Evolutionary conservation across 1,140 invertebrate genomes (phyloP).

Genomic region (Apocrypta bakeri): DNA sequence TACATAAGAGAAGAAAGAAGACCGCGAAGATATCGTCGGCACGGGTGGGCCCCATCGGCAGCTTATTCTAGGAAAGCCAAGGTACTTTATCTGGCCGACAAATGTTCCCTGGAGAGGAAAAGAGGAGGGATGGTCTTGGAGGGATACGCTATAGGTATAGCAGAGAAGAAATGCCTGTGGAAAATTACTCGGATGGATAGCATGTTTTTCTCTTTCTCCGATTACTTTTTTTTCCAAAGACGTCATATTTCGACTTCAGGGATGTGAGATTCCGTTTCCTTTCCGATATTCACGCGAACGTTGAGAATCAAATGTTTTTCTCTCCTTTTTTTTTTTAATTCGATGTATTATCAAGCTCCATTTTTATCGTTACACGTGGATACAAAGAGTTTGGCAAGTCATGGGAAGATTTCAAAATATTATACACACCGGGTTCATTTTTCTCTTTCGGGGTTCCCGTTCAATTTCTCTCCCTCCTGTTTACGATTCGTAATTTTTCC

Average conservation of each 20-base stretch:
- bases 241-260: neutral
- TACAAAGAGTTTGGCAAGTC: too few relatives aligned
- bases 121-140: neutral
- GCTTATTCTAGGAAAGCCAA: slow-evolving; percentile 33
- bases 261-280: too few relatives aligned
- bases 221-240: neutral
- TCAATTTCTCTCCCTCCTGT: neutral
- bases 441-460: neutral
- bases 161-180: neutral
- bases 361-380: too few relatives aligned
- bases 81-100: slow-evolving; percentile 44
- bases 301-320: too few relatives aligned
- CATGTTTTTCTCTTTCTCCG: neutral
- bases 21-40: slow-evolving; percentile 7
- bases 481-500: slow-evolving; percentile 4
- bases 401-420: too few relatives aligned
- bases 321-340: too few relatives aligned
- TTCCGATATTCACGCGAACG: too few relatives aligned
- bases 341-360: too few relatives aligned
- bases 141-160: too few relatives aligned
- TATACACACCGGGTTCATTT: neutral
- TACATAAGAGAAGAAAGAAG: neutral
- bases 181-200: slow-evolving; percentile 13
- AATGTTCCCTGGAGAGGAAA: slow-evolving; percentile 31
- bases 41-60: slow-evolving; percentile 29